A percentile compares a stretch with the other conserved stretches of the same genome.
Conservation (phyloP, 2,113 vertebrate species). For the Suncus etruscus region DNA sequence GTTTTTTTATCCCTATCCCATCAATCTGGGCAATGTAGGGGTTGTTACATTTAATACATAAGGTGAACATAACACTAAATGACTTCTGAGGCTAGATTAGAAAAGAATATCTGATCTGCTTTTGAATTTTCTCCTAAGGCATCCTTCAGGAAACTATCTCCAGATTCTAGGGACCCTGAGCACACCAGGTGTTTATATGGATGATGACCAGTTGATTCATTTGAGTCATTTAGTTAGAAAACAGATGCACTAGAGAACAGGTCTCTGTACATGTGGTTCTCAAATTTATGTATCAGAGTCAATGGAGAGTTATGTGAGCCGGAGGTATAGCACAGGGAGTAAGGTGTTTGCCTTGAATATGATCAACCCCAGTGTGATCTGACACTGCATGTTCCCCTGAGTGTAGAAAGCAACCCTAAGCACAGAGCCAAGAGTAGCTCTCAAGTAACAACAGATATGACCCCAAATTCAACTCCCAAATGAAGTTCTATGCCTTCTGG, state of each 20-base stretch:
- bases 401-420: no score
- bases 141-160: background rate
- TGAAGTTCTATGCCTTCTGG: no score
- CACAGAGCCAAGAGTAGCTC: no score
- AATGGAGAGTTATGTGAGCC: background rate
- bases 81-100: background rate
- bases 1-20: background rate
- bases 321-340: no score
- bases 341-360: no score
- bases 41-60: background rate
- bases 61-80: background rate
- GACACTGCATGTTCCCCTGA: no score
- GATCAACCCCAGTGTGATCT: no score
- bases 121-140: background rate
- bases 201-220: background rate
- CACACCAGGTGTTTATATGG: background rate
- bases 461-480: no score
- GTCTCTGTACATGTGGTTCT: background rate
- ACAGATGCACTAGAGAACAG: background rate
- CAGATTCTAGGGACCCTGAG: background rate
- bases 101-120: background rate
- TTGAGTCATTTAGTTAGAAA: background rate
- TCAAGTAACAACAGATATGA: no score
- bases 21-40: background rate
- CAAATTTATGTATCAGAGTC: constrained; percentile 10